phyloP scores from a whole-genome alignment of 2,888 invertebrate genomes.

The Cephus spinipes region DNA sequence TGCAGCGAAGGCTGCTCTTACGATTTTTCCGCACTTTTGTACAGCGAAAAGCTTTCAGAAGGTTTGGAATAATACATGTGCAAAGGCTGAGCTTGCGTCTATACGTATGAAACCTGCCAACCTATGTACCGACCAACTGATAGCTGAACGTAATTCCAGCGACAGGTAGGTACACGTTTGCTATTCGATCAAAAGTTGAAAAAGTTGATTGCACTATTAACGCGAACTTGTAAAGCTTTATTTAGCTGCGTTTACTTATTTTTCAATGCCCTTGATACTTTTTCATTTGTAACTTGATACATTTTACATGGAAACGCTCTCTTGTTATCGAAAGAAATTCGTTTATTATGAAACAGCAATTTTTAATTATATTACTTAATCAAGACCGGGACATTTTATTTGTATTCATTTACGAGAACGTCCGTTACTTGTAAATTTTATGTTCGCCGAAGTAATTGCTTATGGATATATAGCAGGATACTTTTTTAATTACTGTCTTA shows the following conservation, averaged over 20 bases:
- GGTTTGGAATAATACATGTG: conserved; percentile 59
- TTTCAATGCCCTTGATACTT: not conserved
- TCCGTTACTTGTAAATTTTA: not conserved
- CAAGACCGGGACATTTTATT: not conserved
- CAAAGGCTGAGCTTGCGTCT: conserved; percentile 28
- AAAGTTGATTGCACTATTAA: not conserved
- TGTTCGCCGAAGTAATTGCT: not conserved
- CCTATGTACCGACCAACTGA: not conserved
- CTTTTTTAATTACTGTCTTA: conserved; percentile 4
- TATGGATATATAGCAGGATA: not conserved
- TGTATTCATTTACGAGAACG: not conserved
- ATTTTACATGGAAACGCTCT: not conserved
- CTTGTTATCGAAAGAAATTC: too few species aligned
- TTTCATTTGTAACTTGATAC: not conserved
- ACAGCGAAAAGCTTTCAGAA: conserved; percentile 62
- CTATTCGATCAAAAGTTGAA: conserved; percentile 3
- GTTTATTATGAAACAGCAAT: not conserved
- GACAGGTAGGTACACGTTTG: conserved; percentile 26
- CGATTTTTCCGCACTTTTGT: conserved; percentile 45
- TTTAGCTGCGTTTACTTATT: not conserved
- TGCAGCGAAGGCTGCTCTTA: conserved; percentile 23
- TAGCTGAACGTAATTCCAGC: conserved; percentile 24
- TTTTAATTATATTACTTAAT: not conserved
- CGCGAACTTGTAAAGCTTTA: not conserved
- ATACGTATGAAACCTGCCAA: not conserved